Percentiles rank a stretch among this genome's conserved stretches.
phyloP scores from a whole-genome alignment of 2,797 vertebrate species.

The Catharus ustulatus region DNA sequence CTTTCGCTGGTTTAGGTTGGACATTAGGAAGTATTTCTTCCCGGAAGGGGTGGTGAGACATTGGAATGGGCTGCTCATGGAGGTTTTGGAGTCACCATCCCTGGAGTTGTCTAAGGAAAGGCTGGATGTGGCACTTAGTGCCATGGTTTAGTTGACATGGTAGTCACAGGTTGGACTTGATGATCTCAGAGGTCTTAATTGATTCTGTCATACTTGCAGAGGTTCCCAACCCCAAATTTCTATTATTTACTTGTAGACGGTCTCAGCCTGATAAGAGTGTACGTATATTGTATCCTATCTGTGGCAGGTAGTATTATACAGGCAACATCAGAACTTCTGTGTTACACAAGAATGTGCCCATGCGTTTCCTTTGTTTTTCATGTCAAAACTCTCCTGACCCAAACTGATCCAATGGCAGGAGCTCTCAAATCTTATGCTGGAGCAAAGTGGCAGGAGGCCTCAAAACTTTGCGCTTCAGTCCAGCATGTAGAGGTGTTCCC shows the following conservation, averaged over 20 bases:
- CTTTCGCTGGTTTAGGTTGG: background rate
- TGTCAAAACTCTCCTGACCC: background rate
- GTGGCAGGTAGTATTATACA: too few species aligned
- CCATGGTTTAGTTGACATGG: background rate
- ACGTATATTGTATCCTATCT: rapidly evolving
- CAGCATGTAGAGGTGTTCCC: background rate
- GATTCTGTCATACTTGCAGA: background rate
- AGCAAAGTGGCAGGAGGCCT: background rate
- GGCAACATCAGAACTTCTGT: background rate
- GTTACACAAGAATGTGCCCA: background rate
- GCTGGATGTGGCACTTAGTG: background rate
- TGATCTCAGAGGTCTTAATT: background rate
- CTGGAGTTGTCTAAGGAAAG: background rate
- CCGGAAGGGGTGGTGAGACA: background rate
- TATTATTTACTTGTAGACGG: rapidly evolving
- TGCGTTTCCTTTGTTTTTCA: background rate
- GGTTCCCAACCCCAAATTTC: background rate
- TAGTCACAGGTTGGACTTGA: background rate
- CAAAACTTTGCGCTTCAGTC: background rate
- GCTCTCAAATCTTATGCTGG: background rate
- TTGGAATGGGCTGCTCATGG: background rate
- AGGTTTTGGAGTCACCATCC: background rate
- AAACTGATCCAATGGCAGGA: background rate
- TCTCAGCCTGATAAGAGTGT: background rate
- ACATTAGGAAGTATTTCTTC: background rate